Conservation (phyloP, 2,113 vertebrate genomes). For the Salvelinus sp. region DNA sequence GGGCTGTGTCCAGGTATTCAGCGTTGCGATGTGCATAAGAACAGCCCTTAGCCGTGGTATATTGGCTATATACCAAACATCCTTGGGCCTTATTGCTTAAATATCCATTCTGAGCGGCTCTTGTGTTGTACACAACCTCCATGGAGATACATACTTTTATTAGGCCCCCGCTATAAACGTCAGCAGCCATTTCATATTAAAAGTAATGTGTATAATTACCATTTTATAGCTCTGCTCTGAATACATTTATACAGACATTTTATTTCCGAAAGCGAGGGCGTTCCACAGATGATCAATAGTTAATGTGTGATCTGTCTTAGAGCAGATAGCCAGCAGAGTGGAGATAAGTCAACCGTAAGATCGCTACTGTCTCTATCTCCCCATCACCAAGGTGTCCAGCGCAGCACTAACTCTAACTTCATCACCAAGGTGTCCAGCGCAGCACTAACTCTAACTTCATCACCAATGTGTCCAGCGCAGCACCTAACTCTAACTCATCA, state of each 20-base stretch:
- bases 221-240: conserved; percentile 60
- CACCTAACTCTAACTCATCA: background rate
- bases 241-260: conserved; percentile 65
- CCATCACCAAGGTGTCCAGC: background rate
- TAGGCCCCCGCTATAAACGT: conserved; percentile 64
- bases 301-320: conserved; percentile 58
- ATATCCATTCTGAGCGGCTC: background rate
- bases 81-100: background rate
- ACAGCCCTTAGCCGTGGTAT: too few species aligned
- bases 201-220: conserved; percentile 69
- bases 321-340: conserved; percentile 30
- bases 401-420: conserved; percentile 1
- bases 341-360: background rate
- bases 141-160: conserved; percentile 60
- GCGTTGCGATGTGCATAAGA: too few species aligned
- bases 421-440: background rate
- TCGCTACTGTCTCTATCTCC: background rate
- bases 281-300: conserved; percentile 66
- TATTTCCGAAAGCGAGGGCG: conserved; percentile 58
- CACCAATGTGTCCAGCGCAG: too few species aligned
- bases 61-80: too few species aligned
- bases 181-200: conserved; percentile 63
- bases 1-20: too few species aligned
- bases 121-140: conserved; percentile 36
- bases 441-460: conserved; percentile 1